phyloP scores from a whole-genome alignment of 1,140 invertebrate species.

The Temnothorax nylanderi region DNA sequence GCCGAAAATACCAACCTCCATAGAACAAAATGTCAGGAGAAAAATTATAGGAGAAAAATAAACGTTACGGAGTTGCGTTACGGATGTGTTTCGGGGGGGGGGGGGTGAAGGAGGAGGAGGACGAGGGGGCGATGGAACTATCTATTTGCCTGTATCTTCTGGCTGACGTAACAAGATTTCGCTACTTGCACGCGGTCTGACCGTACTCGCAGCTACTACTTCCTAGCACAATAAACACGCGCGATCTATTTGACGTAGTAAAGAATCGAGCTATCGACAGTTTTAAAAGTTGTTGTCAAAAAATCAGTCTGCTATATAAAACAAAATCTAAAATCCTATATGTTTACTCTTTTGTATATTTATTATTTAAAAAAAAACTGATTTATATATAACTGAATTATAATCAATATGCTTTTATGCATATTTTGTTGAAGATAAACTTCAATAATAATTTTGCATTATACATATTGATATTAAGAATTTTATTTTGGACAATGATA shows the following conservation, averaged over 20 bases:
- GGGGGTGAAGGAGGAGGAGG: neutral
- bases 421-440: neutral
- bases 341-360: neutral
- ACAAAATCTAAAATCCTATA: neutral
- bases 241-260: slow-evolving; percentile 9
- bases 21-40: slow-evolving; percentile 37
- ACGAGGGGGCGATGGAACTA: slow-evolving; percentile 11
- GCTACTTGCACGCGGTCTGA: slow-evolving; percentile 44
- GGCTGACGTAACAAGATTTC: slow-evolving; percentile 52
- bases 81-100: slow-evolving; percentile 4
- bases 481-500: slow-evolving; percentile 17
- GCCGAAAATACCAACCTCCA: slow-evolving; percentile 31
- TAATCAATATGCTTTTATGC: neutral
- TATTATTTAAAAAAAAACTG: neutral
- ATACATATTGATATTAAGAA: neutral
- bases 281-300: neutral
- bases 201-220: slow-evolving; percentile 29
- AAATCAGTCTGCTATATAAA: neutral
- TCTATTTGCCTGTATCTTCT: slow-evolving; percentile 34
- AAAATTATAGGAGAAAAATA: slow-evolving; percentile 51
- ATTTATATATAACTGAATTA: neutral
- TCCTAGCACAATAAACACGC: slow-evolving; percentile 13
- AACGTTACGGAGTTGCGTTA: slow-evolving; percentile 14
- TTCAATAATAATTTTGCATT: neutral
- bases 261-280: slow-evolving; percentile 15